These are phyloP conservation scores for Enoplolaimus lenunculus DNA, from an alignment of 2,888 invertebrate genomes.

Conservation along the genomic window DNA sequence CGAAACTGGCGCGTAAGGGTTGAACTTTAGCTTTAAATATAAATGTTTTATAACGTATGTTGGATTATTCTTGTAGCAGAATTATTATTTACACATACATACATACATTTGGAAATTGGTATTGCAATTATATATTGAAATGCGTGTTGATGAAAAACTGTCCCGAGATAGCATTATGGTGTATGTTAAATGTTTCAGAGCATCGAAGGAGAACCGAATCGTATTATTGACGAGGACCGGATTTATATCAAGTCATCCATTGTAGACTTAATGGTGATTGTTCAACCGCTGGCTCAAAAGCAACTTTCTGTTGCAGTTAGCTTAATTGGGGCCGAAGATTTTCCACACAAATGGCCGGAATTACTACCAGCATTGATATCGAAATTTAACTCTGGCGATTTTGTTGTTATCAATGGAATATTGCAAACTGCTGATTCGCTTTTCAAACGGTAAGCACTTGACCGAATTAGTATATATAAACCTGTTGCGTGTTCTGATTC, in stretches of 20 bases:
- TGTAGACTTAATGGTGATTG: constrained; percentile 77
- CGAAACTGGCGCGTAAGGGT: constrained; percentile 74
- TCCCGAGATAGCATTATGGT: too few relatives aligned
- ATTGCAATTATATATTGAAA: too few relatives aligned
- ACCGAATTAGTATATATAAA: too few relatives aligned
- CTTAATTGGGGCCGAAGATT: constrained; percentile 88
- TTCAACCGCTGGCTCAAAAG: constrained; percentile 74
- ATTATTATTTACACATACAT: too few relatives aligned
- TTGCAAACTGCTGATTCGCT: constrained; percentile 86
- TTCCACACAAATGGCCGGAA: constrained; percentile 87
- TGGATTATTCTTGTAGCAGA: too few relatives aligned
- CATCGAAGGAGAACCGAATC: constrained; percentile 55
- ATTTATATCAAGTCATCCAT: constrained; percentile 66
- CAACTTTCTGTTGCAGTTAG: constrained; percentile 62
- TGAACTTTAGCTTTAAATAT: too few relatives aligned
- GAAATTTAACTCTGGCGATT: constrained; percentile 60
- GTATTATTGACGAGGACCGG: constrained; percentile 55
- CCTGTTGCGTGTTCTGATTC: too few relatives aligned
- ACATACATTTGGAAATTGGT: too few relatives aligned
- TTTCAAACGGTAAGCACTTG: constrained; percentile 57
- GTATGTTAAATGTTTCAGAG: constrained; percentile 17
- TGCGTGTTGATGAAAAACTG: too few relatives aligned
- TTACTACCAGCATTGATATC: constrained; percentile 82
- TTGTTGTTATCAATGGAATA: constrained; percentile 82
- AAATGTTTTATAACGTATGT: too few relatives aligned